Percentiles rank a stretch among this genome's conserved stretches.
These are phyloP conservation scores for Ceratina calcarata DNA, from an alignment of 1,140 invertebrate genomes.

Conservation along the genomic window DNA sequence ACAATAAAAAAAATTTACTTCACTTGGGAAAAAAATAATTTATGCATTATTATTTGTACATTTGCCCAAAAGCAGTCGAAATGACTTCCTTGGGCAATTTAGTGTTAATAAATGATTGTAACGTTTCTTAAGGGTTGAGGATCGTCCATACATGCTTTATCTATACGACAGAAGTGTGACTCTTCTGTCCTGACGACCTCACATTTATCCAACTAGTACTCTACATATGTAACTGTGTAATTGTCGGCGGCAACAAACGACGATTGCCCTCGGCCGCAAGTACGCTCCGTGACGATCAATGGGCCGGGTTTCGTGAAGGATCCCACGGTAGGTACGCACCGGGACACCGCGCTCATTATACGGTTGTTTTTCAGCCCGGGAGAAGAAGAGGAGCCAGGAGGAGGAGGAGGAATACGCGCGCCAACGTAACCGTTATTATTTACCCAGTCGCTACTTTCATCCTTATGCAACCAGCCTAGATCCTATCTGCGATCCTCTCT, in stretches of 20 bases:
- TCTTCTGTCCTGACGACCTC: no score
- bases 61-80: no score
- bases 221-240: constrained; percentile 2
- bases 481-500: constrained; percentile 71
- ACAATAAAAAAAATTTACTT: no score
- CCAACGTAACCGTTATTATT: constrained; percentile 79
- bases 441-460: constrained; percentile 78
- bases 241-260: constrained; percentile 43
- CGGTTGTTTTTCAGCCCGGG: constrained; percentile 60
- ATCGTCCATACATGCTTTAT: no score
- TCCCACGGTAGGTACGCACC: constrained; percentile 59
- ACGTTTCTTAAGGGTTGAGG: no score
- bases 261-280: constrained; percentile 27
- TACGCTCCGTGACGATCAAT: constrained; percentile 61
- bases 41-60: no score
- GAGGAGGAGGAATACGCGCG: constrained; percentile 42
- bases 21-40: no score
- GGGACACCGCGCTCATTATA: constrained; percentile 61
- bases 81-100: no score
- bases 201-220: no score
- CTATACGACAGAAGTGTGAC: no score
- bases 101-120: no score
- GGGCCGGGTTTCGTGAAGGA: constrained; percentile 50
- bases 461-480: constrained; percentile 76
- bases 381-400: background rate